Evolutionary conservation across 2,888 invertebrate genomes (phyloP).

Genomic region (Chalcosyrphus nemorum): DNA sequence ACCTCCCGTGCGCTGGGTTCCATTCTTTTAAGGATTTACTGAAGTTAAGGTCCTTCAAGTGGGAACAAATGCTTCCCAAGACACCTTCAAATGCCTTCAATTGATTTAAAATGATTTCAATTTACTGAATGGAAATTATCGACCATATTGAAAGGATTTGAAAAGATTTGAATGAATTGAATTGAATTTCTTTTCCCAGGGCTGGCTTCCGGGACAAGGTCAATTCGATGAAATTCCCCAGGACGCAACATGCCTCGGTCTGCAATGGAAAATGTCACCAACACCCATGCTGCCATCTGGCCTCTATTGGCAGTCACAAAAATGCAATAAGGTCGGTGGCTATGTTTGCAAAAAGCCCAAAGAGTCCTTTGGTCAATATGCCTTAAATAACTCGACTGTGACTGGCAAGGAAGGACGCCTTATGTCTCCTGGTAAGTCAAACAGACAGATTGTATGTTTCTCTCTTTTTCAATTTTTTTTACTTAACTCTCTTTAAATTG

Average conservation of each 20-base stretch:
- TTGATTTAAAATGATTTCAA: too few relatives aligned
- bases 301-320: constrained; percentile 87
- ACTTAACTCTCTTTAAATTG: constrained; percentile 14
- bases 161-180: too few relatives aligned
- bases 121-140: too few relatives aligned
- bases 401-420: constrained; percentile 86
- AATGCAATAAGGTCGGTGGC: constrained; percentile 86
- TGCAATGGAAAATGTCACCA: constrained; percentile 87
- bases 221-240: constrained; percentile 78
- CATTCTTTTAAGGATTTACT: too few relatives aligned
- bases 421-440: constrained; percentile 85
- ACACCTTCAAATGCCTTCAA: too few relatives aligned
- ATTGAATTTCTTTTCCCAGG: constrained; percentile 78
- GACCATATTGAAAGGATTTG: too few relatives aligned
- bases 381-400: constrained; percentile 84
- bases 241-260: constrained; percentile 83
- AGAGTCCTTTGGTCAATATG: constrained; percentile 75
- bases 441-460: too few relatives aligned
- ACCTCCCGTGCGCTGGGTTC: too few relatives aligned
- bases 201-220: constrained; percentile 85
- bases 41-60: too few relatives aligned
- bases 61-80: too few relatives aligned
- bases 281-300: constrained; percentile 87
- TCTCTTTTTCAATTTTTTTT: constrained; percentile 19
- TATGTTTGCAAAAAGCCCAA: constrained; percentile 86